A percentile compares a stretch with the other conserved stretches of the same genome.
Evolutionary conservation across 2,113 vertebrate genomes (phyloP).

Genomic region (Gymnobelideus leadbeateri): DNA sequence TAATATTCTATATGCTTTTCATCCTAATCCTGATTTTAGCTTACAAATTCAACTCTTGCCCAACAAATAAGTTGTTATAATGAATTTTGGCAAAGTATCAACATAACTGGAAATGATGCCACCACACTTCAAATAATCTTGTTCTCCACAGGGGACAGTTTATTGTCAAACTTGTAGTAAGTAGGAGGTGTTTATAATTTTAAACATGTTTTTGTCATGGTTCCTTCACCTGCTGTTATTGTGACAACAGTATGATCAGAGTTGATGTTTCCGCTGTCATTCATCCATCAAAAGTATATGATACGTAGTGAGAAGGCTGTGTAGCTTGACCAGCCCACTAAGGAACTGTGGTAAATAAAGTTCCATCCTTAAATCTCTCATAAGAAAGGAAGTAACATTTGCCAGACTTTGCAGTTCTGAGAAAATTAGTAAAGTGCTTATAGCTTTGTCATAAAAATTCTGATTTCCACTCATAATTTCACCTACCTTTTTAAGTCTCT

Average conservation of each 20-base stretch:
- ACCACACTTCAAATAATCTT: slow-evolving; percentile 75
- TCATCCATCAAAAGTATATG: slow-evolving; percentile 62
- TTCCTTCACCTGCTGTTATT: slow-evolving; percentile 61
- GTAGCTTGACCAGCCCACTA: slow-evolving; percentile 34
- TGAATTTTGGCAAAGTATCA: slow-evolving; percentile 68
- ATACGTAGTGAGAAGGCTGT: slow-evolving; percentile 55
- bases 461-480: slow-evolving; percentile 20
- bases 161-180: slow-evolving; percentile 72
- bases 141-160: slow-evolving; percentile 64
- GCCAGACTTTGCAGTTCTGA: slow-evolving; percentile 40
- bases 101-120: slow-evolving; percentile 58
- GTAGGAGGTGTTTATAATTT: slow-evolving; percentile 75
- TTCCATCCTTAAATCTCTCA: slow-evolving; percentile 21
- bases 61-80: slow-evolving; percentile 57
- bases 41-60: slow-evolving; percentile 52
- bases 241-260: slow-evolving; percentile 28
- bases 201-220: slow-evolving; percentile 66
- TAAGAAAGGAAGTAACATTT: slow-evolving; percentile 35
- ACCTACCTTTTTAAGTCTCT: neutral
- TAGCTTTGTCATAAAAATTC: neutral
- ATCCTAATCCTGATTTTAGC: slow-evolving; percentile 28
- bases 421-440: slow-evolving; percentile 28
- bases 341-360: slow-evolving; percentile 20
- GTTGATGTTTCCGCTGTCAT: slow-evolving; percentile 53
- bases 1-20: slow-evolving; percentile 53